Evolutionary conservation across 2,888 invertebrate species (phyloP).

Genomic region (Sacculina carcini): DNA sequence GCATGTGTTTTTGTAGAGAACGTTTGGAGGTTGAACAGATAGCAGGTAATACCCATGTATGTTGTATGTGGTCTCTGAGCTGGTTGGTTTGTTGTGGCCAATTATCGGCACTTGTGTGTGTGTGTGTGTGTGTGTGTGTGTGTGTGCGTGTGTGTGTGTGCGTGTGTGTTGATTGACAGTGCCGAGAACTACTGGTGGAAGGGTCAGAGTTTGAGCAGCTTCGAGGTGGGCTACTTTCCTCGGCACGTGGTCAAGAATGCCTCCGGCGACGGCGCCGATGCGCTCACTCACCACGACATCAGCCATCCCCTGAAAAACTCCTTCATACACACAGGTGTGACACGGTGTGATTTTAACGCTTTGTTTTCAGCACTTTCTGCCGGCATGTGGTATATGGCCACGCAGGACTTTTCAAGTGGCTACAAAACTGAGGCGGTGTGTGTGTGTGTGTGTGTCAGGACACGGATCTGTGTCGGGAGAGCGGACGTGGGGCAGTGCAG

Average conservation of each 20-base stretch:
- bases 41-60: too few relatives aligned
- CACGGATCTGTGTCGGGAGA: constrained; percentile 39
- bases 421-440: too few relatives aligned
- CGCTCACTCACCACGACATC: constrained; percentile 40
- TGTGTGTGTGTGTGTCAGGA: too few relatives aligned
- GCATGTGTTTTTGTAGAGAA: too few relatives aligned
- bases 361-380: not conserved
- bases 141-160: not conserved
- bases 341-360: not conserved
- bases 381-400: too few relatives aligned
- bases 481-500: constrained; percentile 63
- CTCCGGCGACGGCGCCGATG: constrained; percentile 42
- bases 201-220: constrained; percentile 74
- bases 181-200: constrained; percentile 82
- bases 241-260: constrained; percentile 39
- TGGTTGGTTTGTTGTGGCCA: not conserved
- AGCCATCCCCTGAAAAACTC: constrained; percentile 52
- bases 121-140: not conserved
- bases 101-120: not conserved
- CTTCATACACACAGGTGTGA: constrained; percentile 44
- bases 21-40: too few relatives aligned
- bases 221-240: constrained; percentile 69
- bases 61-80: not conserved
- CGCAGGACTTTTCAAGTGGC: too few relatives aligned
- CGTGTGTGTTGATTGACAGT: too few relatives aligned